Conservation (phyloP, 1,140 invertebrate species). For the Bombus confusus region DNA sequence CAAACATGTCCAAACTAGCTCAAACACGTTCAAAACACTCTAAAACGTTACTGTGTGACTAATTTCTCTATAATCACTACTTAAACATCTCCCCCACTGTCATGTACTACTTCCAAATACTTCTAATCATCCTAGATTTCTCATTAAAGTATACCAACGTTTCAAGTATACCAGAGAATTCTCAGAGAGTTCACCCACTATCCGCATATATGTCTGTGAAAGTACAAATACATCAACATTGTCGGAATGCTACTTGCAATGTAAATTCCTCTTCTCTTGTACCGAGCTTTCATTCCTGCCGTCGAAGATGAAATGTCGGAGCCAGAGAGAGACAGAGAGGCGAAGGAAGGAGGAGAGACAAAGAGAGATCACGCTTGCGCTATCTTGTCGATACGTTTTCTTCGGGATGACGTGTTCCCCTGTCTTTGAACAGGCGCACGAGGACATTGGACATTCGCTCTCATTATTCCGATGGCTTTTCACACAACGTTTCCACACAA, state of each 20-base stretch:
- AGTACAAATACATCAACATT: background rate
- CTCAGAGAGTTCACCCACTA: background rate
- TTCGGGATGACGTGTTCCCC: slow-evolving; percentile 62
- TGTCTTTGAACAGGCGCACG: slow-evolving; percentile 47
- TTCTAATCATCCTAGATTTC: background rate
- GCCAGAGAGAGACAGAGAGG: slow-evolving; percentile 55
- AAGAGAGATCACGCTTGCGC: slow-evolving; percentile 57
- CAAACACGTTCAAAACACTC: background rate
- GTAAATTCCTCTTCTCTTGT: background rate
- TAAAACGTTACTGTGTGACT: background rate
- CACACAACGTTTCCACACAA: too few relatives aligned
- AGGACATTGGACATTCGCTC: slow-evolving; percentile 61
- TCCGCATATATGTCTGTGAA: background rate
- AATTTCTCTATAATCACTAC: too few relatives aligned
- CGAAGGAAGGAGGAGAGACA: slow-evolving; percentile 53
- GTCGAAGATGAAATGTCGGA: slow-evolving; percentile 2
- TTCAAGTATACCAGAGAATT: background rate
- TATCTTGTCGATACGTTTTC: slow-evolving; percentile 67
- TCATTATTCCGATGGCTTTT: slow-evolving; percentile 30
- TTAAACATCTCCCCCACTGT: too few relatives aligned
- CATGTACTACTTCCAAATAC: too few relatives aligned
- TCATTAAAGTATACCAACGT: background rate
- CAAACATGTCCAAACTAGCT: background rate
- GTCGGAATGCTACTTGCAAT: too few relatives aligned
- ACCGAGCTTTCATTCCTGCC: background rate